Base-by-base conservation (phyloP, 1,140 invertebrate genomes). In the Batillaria attramentaria region DNA sequence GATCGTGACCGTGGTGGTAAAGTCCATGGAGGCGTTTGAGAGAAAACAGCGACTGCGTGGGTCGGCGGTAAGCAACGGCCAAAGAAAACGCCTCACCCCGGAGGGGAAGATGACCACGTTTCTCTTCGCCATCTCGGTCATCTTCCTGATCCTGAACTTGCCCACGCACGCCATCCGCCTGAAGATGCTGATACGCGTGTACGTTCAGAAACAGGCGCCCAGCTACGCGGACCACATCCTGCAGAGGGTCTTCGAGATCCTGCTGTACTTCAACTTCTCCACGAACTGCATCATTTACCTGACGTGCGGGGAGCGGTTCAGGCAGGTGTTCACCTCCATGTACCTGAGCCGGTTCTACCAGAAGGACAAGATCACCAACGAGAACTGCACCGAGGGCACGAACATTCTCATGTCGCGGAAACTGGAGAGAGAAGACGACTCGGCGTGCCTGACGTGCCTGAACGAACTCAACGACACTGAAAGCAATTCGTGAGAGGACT, bases 251-350 rank as follows among this genome's bases (percentile, higher is more conserved):
- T 82, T 82, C 35, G 81, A 82, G 65, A 41, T 79, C 4, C 46
- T 82, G n/a, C 79, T 72, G 62, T 82, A 79, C 60, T 73, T 77
- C 54, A 79, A 79, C 70, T 82, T 82, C 72, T 79, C 78, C 54
- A 54, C 76, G 42, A 82, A 79, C 70, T 79, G 78, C 57, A 43
- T 77, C n/a, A 66, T 79, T 13, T 79, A 79, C 41, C 37, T 79
- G 35, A 28, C 66, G 10, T 82, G 77, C 65, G 81, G 81, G 10
- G 74, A 79, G 41, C 62, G 69, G 8, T 82, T 82, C 65, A 54
- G 78, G 5, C 57, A 72, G 10, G 74, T 82, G 13, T 82, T 79
- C 41, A 54, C 20, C 24, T 18, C 16, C 33, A 62, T 72, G 50
- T 80, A 73, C 68, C 50, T 78, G 65, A 33, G 31, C 31, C 54